phyloP scores from a whole-genome alignment of 2,113 vertebrate species.

The Vireo altiloquus region DNA sequence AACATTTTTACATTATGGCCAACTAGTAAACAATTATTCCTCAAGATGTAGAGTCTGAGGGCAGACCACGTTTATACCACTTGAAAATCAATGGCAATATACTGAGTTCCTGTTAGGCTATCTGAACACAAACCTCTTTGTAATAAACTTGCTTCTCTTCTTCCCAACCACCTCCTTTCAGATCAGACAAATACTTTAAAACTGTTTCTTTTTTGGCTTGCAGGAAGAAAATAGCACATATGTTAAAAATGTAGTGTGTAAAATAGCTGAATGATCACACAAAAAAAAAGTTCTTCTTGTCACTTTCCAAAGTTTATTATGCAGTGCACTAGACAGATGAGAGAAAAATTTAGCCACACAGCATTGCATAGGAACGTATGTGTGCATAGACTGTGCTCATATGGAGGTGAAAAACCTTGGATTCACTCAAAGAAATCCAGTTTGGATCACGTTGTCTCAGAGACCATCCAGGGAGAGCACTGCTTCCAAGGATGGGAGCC shows the following conservation, averaged over 20 bases:
- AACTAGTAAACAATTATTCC: neutral
- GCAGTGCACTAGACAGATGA: neutral
- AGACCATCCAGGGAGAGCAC: neutral
- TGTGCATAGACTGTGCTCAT: neutral
- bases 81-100: slow-evolving; percentile 9
- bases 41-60: neutral
- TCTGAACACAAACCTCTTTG: neutral
- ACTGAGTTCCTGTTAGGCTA: neutral
- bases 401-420: neutral
- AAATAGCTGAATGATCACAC: neutral
- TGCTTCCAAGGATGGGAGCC: neutral
- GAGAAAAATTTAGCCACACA: neutral
- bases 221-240: neutral
- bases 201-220: neutral
- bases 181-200: neutral
- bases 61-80: neutral
- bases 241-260: neutral
- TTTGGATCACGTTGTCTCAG: neutral
- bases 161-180: neutral
- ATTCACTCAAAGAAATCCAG: slow-evolving; percentile 4
- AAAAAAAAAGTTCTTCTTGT: neutral
- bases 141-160: neutral
- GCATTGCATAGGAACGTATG: neutral
- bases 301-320: neutral
- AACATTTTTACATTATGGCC: neutral